Evolutionary conservation across 2,797 vertebrate species (phyloP), one percentile per base, ranked within the genome.

Genomic region (Crax fasciolata): DNA sequence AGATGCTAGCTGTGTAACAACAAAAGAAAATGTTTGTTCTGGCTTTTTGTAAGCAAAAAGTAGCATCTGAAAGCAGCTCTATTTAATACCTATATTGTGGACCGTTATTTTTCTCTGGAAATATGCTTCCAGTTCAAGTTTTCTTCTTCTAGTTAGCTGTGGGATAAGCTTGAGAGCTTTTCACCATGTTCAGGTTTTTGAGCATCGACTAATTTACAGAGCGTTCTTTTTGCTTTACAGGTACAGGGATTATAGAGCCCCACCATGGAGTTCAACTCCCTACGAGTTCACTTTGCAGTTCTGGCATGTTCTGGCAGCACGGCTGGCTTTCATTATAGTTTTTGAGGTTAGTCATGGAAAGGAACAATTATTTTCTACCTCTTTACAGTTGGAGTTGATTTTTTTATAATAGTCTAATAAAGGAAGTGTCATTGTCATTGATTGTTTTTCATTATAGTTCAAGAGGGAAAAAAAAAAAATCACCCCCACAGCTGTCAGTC

Each of bases 251-350:
- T 99, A 99, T 97, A 98, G 99, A 98, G 99, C 98, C 0, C 99
- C 99, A 1, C 99, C 99, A 0, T 99, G 99, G 99, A 99, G 98
- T 91, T 87, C 98, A 2, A 98, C 97, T 58, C 99, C 99, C 0
- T 99, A 99, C 51, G 99, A 99, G 57, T 99, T 99, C 98, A 99
- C 99, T 44, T 97, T 99, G 87, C 99, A 99, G 93, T 99, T 99
- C 96, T 99, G 99, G 99, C 99, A 99, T 65, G 99, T 99, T 90
- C 97, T 99, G 63, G 99, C 99, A 85, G 99, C 99, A 65, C 98
- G 99, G 23, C 84, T 99, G 96, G 99, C 99, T 95, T 99, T 99
- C 98, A 99, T 99, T 90, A 99, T 99, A 6, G 99, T 99, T 59
- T 99, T 99, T 96, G 99, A 99, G 99, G 99, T 99, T 54, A 97